These are phyloP conservation scores for Gymnocypris eckloni DNA, from an alignment of 2,797 vertebrate species.

Conservation along the genomic window DNA sequence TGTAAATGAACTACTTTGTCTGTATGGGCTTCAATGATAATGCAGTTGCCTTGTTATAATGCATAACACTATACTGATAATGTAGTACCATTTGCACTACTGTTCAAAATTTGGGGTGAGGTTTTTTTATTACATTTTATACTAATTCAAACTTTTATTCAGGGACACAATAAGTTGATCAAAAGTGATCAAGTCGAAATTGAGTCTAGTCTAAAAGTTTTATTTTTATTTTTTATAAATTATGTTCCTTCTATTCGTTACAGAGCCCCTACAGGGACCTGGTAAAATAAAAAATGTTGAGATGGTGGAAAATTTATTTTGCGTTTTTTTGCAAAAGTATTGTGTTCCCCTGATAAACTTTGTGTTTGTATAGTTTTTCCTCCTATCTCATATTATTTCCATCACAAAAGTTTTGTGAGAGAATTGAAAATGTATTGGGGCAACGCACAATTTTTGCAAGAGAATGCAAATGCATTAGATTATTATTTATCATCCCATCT, in stretches of 20 bases:
- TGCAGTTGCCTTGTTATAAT: not conserved
- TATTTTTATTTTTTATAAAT: no score
- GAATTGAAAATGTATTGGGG: not conserved
- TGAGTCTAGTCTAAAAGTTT: not conserved
- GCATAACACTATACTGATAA: not conserved
- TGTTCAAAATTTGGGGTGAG: no score
- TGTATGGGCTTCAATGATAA: not conserved
- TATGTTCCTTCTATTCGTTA: no score
- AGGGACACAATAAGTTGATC: not conserved
- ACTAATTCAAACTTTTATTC: not conserved
- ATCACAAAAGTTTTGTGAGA: not conserved
- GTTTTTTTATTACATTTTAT: no score
- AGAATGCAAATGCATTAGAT: not conserved
- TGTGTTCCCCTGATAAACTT: not conserved
- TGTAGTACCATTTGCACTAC: not conserved
- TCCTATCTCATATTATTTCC: not conserved
- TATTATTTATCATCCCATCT: not conserved
- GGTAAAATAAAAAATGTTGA: no score
- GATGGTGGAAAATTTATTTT: no score
- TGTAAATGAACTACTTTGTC: slow-evolving; percentile 19
- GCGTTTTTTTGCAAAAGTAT: not conserved
- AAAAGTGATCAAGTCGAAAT: not conserved
- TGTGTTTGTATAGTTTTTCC: not conserved
- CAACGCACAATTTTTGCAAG: not conserved
- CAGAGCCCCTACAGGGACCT: no score